Evolutionary conservation across 2,888 invertebrate species (phyloP), one percentile per base, ranked within the genome.

Genomic region (Smittia aterrima): DNA sequence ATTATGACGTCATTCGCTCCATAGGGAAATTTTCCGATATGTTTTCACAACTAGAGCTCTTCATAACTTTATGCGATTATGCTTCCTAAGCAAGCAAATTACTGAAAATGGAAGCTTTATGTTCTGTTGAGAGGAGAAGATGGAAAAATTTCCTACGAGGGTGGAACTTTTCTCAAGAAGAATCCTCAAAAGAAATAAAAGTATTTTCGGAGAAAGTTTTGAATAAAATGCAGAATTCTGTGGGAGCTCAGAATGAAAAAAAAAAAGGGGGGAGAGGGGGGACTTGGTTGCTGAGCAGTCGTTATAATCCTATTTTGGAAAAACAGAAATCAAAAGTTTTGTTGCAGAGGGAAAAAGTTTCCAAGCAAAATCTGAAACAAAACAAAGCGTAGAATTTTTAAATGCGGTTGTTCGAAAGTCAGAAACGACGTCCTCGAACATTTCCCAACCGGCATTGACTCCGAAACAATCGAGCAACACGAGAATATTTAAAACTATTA

Each of bases 21-120:
- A 47, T 18, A 58, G 58, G 18, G 58, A 22, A 58, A 58, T 58
- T 7, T 58, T 58, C 20, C 13, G 22, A 58, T 18, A 58, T 58
- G 58, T 58, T 58, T 58, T 20, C n/a, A 22, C 58, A 58, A 22
- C 27, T 13, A 27, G 25, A 67, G 13, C 67, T 32, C 67, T n/a
- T 67, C 67, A 67, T 67, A 67, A 67, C 38, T 67, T 67, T 67
- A 67, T 67, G 67, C 38, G 41, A 67, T 67, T 67, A 67, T 41
- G 40, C 6, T 64, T 67, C 25, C 18, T 27, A 67, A 67, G 67
- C 27, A 67, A 67, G 67, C 67, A 67, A 67, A 67, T 67, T 67
- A 67, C 41, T 27, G 41, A 67, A 67, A 22, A 67, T 67, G 20
- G 66, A 64, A 64, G 64, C 64, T 64, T 24, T 64, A 64, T 64